These are phyloP conservation scores for Astreopora myriophthalma DNA, from an alignment of 64 coral and sea anemone genomes.

Conservation along the genomic window DNA sequence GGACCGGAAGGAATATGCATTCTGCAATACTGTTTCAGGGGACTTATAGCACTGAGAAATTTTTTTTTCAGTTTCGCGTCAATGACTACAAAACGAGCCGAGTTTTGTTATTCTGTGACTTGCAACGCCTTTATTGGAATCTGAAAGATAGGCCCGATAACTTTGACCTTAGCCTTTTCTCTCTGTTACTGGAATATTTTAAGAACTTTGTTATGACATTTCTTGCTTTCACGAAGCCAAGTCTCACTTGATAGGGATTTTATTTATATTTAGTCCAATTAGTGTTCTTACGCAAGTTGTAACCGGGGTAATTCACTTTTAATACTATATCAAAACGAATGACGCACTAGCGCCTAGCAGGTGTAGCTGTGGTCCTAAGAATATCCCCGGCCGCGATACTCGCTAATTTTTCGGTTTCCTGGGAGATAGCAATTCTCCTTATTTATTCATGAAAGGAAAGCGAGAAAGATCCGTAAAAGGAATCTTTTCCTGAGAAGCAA, in stretches of 20 bases:
- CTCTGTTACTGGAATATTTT: neutral
- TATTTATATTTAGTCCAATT: neutral
- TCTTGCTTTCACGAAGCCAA: neutral
- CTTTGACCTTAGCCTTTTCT: neutral
- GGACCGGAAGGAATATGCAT: neutral
- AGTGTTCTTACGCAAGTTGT: no score
- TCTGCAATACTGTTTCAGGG: no score
- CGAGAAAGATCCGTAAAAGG: neutral
- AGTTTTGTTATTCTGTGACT: no score
- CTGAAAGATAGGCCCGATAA: neutral
- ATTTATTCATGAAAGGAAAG: neutral
- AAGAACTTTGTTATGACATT: neutral
- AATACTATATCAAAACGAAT: neutral
- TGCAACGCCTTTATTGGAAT: no score
- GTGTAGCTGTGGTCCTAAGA: neutral
- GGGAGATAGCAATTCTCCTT: neutral
- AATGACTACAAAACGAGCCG: neutral
- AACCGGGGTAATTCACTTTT: no score
- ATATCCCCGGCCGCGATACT: neutral
- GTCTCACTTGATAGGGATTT: neutral
- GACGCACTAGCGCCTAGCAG: neutral
- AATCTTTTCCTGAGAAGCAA: neutral
- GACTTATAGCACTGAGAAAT: no score
- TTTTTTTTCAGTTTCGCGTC: no score
- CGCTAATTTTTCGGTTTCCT: neutral